These are phyloP conservation scores for Chaetorhynchus papuensis DNA, from an alignment of 2,113 vertebrate genomes.

Conservation along the genomic window DNA sequence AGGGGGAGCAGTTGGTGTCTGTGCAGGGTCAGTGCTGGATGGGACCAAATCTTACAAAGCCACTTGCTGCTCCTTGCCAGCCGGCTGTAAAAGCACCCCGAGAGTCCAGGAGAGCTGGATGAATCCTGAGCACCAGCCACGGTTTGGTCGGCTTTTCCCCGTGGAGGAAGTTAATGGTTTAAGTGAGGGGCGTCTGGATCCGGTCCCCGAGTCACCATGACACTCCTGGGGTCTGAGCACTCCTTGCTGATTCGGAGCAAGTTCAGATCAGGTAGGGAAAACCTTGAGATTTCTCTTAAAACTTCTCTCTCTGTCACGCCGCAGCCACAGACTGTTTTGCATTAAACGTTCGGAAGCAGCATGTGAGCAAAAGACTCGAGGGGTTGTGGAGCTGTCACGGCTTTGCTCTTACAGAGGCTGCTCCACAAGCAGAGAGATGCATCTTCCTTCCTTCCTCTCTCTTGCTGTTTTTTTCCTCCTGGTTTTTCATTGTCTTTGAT, in stretches of 20 bases:
- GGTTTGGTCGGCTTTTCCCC: constrained; percentile 53
- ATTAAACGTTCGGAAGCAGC: constrained; percentile 9
- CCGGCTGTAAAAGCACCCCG: constrained; percentile 40
- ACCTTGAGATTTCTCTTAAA: constrained; percentile 53
- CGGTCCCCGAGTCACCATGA: constrained; percentile 88
- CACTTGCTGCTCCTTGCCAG: constrained; percentile 49
- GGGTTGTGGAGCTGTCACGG: neutral
- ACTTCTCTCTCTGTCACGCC: constrained; percentile 53
- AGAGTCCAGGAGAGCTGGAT: constrained; percentile 59
- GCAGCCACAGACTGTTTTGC: constrained; percentile 14
- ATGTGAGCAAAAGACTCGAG: neutral
- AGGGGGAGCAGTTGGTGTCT: constrained; percentile 78
- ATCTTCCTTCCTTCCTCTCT: neutral
- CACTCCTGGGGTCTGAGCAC: constrained; percentile 95
- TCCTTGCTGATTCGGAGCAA: constrained; percentile 98
- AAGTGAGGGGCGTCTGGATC: constrained; percentile 70
- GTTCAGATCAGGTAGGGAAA: constrained; percentile 97
- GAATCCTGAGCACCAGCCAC: constrained; percentile 46
- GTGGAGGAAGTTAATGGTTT: constrained; percentile 72
- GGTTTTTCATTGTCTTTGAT: neutral
- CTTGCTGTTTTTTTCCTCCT: neutral
- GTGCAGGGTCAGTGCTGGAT: constrained; percentile 79
- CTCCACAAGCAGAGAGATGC: neutral
- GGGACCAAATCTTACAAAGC: constrained; percentile 79
- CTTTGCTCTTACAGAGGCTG: constrained; percentile 5